Conservation (phyloP, 53 echinoderm and acorn worm genomes). For the Luidia sarsii region DNA sequence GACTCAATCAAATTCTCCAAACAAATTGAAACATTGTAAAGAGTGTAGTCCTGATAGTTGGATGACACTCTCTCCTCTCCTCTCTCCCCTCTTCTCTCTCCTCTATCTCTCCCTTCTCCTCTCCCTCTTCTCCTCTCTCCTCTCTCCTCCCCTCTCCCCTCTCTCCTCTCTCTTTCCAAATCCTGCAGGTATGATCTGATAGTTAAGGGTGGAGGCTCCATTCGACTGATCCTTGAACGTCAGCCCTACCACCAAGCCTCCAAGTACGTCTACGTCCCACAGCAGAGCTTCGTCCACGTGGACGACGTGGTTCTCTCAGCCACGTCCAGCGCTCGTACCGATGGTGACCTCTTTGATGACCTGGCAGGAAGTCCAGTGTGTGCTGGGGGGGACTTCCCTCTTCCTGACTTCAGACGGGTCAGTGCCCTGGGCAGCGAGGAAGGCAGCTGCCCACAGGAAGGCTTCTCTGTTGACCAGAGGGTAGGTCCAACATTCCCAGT, state of each 20-base stretch:
- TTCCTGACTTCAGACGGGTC: conserved; percentile 64
- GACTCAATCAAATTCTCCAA: no score
- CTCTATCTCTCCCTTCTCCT: no score
- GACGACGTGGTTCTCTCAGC: conserved; percentile 69
- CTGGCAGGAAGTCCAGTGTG: conserved; percentile 43
- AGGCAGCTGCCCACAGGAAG: conserved; percentile 53
- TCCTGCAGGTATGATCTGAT: conserved; percentile 88
- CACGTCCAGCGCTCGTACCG: conserved; percentile 24
- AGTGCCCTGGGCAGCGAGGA: conserved; percentile 53
- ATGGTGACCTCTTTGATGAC: conserved; percentile 43
- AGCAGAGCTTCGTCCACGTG: conserved; percentile 68
- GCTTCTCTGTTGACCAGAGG: conserved; percentile 79
- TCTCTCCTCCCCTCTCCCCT: no score
- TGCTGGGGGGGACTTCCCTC: conserved; percentile 60
- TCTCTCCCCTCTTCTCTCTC: no score
- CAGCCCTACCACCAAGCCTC: conserved; percentile 66
- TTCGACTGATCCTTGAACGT: conserved; percentile 79
- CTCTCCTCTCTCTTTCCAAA: no score
- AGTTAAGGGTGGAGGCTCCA: conserved; percentile 76
- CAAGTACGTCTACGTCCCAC: conserved; percentile 67
- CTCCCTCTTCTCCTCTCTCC: no score
- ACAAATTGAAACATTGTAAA: no score
- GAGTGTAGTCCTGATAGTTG: no score
- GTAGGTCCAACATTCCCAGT: conserved; percentile 52
- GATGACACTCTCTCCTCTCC: no score